Percentiles rank a stretch among this genome's conserved stretches.
Conservation (phyloP, 2,888 invertebrate genomes). For the Agrochola circellaris region DNA sequence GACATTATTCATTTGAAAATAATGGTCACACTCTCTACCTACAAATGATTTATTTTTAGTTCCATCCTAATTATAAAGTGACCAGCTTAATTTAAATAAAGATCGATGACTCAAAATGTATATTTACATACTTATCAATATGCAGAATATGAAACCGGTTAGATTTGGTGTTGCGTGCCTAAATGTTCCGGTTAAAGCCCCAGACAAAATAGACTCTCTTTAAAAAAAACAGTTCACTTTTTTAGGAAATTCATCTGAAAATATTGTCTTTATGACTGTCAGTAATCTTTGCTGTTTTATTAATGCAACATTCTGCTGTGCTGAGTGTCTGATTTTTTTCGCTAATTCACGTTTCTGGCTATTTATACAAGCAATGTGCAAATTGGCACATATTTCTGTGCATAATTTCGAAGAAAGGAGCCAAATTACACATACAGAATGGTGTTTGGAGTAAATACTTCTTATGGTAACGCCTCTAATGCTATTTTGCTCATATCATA, state of each 20-base stretch:
- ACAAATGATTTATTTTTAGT: not conserved
- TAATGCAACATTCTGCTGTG: not conserved
- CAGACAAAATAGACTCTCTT: constrained; percentile 35
- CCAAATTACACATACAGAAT: not conserved
- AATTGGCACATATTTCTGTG: not conserved
- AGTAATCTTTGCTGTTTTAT: not conserved
- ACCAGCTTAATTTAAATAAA: constrained; percentile 26
- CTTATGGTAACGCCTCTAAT: not conserved
- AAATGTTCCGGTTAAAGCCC: constrained; percentile 53
- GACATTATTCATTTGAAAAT: not conserved
- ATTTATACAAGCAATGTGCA: constrained; percentile 1
- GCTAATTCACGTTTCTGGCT: constrained; percentile 14
- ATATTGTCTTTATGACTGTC: not conserved
- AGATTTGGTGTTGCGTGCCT: constrained; percentile 26
- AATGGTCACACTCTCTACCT: not conserved
- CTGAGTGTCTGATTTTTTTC: not conserved
- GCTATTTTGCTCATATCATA: not conserved
- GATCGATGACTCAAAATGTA: constrained; percentile 40
- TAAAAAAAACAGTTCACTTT: constrained; percentile 28
- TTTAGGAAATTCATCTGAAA: constrained; percentile 16
- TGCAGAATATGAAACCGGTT: constrained; percentile 45
- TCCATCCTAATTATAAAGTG: constrained; percentile 10
- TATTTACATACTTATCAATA: constrained; percentile 29
- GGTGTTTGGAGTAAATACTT: not conserved
- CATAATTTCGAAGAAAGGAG: not conserved